phyloP scores from a whole-genome alignment of 2,797 vertebrate genomes.

The Semotilus atromaculatus region DNA sequence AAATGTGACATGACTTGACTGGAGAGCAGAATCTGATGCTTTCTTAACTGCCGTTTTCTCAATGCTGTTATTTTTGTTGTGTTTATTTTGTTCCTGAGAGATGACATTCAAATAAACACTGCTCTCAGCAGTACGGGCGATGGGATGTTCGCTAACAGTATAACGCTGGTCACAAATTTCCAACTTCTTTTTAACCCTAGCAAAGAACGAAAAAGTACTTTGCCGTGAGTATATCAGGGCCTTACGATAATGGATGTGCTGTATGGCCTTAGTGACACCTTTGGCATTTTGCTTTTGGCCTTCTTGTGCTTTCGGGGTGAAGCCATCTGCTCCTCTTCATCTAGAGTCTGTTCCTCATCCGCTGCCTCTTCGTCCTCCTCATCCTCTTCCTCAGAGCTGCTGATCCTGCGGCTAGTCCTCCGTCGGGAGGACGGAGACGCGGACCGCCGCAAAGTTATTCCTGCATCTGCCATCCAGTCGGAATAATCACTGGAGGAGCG shows the following conservation, averaged over 20 bases:
- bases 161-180: not conserved
- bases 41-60: not conserved
- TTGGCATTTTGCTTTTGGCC: constrained; percentile 72
- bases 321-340: constrained; percentile 76
- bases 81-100: not conserved
- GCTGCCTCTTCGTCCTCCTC: constrained; percentile 72
- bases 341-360: constrained; percentile 73
- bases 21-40: not conserved
- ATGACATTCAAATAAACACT: not conserved
- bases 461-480: constrained; percentile 94
- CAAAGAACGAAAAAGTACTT: not conserved
- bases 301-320: constrained; percentile 76
- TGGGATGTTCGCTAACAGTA: not conserved
- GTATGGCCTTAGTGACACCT: constrained; percentile 67
- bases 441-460: constrained; percentile 89
- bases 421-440: constrained; percentile 83
- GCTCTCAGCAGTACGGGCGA: not conserved
- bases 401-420: constrained; percentile 76
- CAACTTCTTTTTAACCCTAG: not conserved
- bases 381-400: constrained; percentile 84
- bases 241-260: not conserved
- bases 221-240: not conserved
- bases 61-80: not conserved
- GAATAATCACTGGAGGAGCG: constrained; percentile 92
- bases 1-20: not conserved